Conservation (phyloP, 2,797 vertebrate species). For the Parotocinclus haroldoi region DNA sequence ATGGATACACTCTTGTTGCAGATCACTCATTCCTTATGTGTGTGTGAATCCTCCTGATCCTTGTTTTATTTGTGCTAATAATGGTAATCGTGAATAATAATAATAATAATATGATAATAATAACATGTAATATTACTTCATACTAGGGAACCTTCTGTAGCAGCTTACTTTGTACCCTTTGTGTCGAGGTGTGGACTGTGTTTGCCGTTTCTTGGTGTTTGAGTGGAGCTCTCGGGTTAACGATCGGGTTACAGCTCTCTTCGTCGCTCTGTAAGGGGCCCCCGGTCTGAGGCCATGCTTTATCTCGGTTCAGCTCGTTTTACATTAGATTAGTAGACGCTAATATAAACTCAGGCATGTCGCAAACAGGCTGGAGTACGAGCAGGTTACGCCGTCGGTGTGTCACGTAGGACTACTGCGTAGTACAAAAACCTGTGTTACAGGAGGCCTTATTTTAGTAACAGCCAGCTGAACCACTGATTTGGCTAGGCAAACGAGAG, state of each 20-base stretch:
- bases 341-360: too few relatives aligned
- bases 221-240: not conserved
- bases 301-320: slow-evolving; percentile 1
- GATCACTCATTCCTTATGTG: not conserved
- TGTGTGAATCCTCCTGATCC: not conserved
- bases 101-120: too few relatives aligned
- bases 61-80: too few relatives aligned
- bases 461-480: not conserved
- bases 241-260: slow-evolving; percentile 1
- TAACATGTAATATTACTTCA: too few relatives aligned
- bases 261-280: slow-evolving; percentile 42
- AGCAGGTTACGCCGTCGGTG: not conserved
- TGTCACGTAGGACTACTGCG: not conserved
- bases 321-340: slow-evolving; percentile 30
- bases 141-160: too few relatives aligned
- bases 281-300: slow-evolving; percentile 37
- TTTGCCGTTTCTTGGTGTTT: slow-evolving; percentile 36
- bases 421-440: not conserved
- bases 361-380: not conserved
- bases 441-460: not conserved
- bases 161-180: too few relatives aligned
- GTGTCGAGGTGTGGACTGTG: not conserved
- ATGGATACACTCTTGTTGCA: not conserved
- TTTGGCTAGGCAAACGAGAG: not conserved
- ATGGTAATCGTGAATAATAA: too few relatives aligned